Evolutionary conservation across 1,140 invertebrate genomes (phyloP).

Genomic region (Lepidotrigona ventralis): DNA sequence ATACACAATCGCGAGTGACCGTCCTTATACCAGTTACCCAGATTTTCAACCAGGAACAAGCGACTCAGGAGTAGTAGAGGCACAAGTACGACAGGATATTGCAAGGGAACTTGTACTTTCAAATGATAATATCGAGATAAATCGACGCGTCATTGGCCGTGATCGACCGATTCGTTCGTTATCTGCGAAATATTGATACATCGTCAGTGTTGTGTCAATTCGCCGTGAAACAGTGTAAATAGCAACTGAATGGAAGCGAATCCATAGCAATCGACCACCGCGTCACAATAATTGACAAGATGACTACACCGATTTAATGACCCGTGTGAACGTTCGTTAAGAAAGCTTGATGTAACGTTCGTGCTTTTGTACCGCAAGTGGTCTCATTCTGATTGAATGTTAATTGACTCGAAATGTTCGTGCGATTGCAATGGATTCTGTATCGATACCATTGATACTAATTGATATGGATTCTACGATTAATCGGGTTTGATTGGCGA

Average conservation of each 20-base stretch:
- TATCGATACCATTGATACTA: not conserved
- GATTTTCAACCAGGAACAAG: slow-evolving; percentile 64
- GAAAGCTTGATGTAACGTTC: not conserved
- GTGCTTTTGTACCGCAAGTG: not conserved
- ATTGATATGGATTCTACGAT: not conserved
- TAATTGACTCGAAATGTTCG: not conserved
- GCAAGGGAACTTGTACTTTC: slow-evolving; percentile 52
- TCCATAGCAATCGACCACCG: not conserved
- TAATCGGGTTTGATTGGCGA: not conserved
- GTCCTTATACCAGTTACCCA: slow-evolving; percentile 64
- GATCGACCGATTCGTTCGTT: slow-evolving; percentile 22
- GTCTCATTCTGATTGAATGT: too few species aligned
- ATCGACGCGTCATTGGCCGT: slow-evolving; percentile 39
- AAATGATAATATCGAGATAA: slow-evolving; percentile 25
- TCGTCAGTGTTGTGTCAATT: not conserved
- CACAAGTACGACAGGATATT: slow-evolving; percentile 6
- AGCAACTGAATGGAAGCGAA: not conserved
- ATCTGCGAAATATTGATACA: slow-evolving; percentile 8
- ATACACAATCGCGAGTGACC: slow-evolving; percentile 35
- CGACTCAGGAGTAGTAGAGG: slow-evolving; percentile 23
- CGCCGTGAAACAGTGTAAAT: slow-evolving; percentile 4
- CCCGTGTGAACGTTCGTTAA: not conserved
- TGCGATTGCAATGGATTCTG: not conserved
- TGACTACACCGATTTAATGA: too few species aligned
- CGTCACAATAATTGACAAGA: not conserved